These are phyloP conservation scores for Bombus consobrinus DNA, from an alignment of 1,140 invertebrate genomes.

Conservation along the genomic window DNA sequence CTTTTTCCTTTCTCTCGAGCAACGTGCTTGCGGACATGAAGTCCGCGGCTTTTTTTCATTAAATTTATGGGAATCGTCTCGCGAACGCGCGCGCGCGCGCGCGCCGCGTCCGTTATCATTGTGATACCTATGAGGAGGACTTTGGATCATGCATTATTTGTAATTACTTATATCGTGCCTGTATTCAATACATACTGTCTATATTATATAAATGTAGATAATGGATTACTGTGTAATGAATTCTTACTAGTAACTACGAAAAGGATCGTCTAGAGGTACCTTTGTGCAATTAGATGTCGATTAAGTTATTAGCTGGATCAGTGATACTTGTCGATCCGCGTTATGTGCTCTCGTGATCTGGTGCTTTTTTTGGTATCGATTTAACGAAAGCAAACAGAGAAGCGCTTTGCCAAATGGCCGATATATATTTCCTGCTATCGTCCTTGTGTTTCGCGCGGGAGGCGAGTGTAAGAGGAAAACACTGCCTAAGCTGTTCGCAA, in stretches of 20 bases:
- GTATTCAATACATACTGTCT: slow-evolving; percentile 79
- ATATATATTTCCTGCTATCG: slow-evolving; percentile 59
- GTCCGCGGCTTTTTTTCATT: slow-evolving; percentile 64
- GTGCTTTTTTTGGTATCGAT: slow-evolving; percentile 65
- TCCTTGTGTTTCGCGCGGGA: slow-evolving; percentile 42
- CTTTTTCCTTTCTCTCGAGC: slow-evolving; percentile 53
- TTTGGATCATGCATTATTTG: slow-evolving; percentile 77
- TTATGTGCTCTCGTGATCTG: slow-evolving; percentile 68
- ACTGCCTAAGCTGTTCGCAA: slow-evolving; percentile 61
- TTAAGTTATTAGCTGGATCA: slow-evolving; percentile 57
- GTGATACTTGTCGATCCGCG: slow-evolving; percentile 55
- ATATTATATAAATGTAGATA: slow-evolving; percentile 76
- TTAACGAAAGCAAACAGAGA: not conserved
- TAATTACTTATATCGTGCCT: slow-evolving; percentile 81
- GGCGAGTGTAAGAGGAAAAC: slow-evolving; percentile 44
- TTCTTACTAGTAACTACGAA: slow-evolving; percentile 67
- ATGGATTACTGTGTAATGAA: slow-evolving; percentile 71
- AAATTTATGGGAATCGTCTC: slow-evolving; percentile 43
- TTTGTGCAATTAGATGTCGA: slow-evolving; percentile 74
- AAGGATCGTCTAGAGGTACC: slow-evolving; percentile 64
- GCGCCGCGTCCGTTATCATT: slow-evolving; percentile 72
- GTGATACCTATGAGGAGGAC: slow-evolving; percentile 76
- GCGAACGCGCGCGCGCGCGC: slow-evolving; percentile 27
- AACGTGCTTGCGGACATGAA: slow-evolving; percentile 70
- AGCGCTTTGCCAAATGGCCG: slow-evolving; percentile 56